Evolutionary conservation across 2,888 invertebrate genomes (phyloP), one percentile per base, ranked within the genome.

Genomic region (Trichopoda pennipes): DNA sequence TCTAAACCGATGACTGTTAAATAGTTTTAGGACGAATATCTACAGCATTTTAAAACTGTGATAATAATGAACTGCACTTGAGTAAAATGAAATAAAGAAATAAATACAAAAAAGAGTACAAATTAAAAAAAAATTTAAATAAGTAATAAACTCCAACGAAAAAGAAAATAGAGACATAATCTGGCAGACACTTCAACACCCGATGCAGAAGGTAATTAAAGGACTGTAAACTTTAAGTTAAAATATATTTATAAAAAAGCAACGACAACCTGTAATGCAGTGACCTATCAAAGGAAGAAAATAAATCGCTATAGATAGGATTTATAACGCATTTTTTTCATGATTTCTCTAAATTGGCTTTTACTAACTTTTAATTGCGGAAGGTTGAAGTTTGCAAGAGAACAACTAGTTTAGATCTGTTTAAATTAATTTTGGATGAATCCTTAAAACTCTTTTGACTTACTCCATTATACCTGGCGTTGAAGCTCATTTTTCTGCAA

Each of bases 1-100:
- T 81, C 81, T 81, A 78, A 81, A 74, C 51, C 81, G 81, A 81
- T 81, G 81, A 78, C 81, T 81, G 77, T 81, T 78, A 81, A 74
- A 78, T 53, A 53, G 78, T 74, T 81, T 64, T 69, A 69, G 69
- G 69, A 76, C 55, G 23, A 72, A 77, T 47, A 60, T 21, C 42
- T 51, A 60, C 55, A 74, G 69, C 69, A 77, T 81, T 69, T 77
- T 70, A 44, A 55, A 78, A 81, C 78, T 81, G 51, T 63, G 56
- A 74, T 78, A 81, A 60, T 83, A 74, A 79, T 74, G 73, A 56
- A 80, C 73, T 70, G 51, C 17, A 64, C 10, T 70, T 23, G 75
- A 73, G 14, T 55, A 47, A 69, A 69, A 74, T 21, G 6, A 68
- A 49, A 63, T 38, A 60, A 69, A 35, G 32, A 70, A 75, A 55